Percentiles rank a stretch among this genome's conserved stretches.
These are phyloP conservation scores for Palythoa heliodiscus DNA, from an alignment of 92 coral and sea anemone genomes.

Conservation along the genomic window DNA sequence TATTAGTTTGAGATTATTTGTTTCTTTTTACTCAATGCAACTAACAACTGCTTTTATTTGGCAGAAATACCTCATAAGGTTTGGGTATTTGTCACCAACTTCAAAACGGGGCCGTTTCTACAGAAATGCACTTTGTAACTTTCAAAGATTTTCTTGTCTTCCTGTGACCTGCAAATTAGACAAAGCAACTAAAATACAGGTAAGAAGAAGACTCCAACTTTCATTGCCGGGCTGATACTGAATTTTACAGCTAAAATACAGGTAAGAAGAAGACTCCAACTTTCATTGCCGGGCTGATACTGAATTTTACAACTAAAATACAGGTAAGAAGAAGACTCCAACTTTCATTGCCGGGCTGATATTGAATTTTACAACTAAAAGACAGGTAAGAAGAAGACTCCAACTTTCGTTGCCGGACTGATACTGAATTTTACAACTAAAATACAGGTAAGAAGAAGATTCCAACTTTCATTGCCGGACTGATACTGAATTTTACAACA, in stretches of 20 bases:
- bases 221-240: no score
- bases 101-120: not conserved
- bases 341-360: no score
- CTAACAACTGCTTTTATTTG: not conserved
- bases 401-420: no score
- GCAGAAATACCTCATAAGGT: not conserved
- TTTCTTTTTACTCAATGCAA: not conserved
- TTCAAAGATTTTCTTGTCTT: not conserved
- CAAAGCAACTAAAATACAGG: not conserved
- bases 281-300: no score
- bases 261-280: no score
- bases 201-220: not conserved
- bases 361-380: not conserved
- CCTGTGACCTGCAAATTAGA: not conserved
- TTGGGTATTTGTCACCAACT: not conserved
- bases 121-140: not conserved
- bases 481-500: not conserved
- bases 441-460: no score
- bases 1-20: not conserved
- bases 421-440: no score
- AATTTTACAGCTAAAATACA: no score
- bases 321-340: no score
- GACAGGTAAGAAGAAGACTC: not conserved
- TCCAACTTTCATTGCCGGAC: no score
- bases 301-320: not conserved